These are phyloP conservation scores for Thalassarche chlororhynchos DNA, from an alignment of 2,113 vertebrate genomes.

Conservation along the genomic window DNA sequence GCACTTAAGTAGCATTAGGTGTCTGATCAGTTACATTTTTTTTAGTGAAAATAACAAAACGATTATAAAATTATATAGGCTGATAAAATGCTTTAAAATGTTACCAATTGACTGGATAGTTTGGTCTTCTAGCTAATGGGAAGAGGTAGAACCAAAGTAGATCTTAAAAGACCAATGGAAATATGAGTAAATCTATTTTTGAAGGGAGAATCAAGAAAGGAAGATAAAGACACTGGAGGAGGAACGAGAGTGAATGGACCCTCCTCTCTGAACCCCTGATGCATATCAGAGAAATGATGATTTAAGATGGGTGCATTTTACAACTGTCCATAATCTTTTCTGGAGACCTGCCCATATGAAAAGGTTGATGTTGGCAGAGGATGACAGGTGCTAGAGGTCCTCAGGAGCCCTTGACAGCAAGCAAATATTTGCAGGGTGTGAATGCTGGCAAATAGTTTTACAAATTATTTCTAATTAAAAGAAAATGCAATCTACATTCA, in stretches of 20 bases:
- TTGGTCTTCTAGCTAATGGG: not conserved
- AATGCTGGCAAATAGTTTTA: not conserved
- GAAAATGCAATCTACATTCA: not conserved
- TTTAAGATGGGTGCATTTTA: not conserved
- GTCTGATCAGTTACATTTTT: conserved; percentile 67
- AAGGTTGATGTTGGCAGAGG: not conserved
- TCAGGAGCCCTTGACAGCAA: not conserved
- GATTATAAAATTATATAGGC: conserved; percentile 58
- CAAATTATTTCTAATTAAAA: not conserved
- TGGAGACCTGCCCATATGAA: not conserved
- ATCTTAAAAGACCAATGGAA: not conserved
- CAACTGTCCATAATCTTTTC: not conserved
- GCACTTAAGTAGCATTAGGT: conserved; percentile 76
- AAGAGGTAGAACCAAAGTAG: not conserved
- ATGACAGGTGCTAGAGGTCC: not conserved
- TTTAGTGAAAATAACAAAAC: conserved; percentile 65
- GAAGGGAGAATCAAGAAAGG: not conserved
- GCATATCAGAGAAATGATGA: not conserved
- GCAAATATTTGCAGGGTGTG: not conserved
- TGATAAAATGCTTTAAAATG: conserved; percentile 34
- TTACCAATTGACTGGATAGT: not conserved
- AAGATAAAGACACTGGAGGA: not conserved
- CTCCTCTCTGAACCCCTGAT: not conserved
- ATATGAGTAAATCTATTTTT: not conserved
- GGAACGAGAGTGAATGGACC: accelerated